A percentile compares a stretch with the other conserved stretches of the same genome.
Evolutionary conservation across 1,140 invertebrate genomes (phyloP).

Genomic region (Plectus sambesii): DNA sequence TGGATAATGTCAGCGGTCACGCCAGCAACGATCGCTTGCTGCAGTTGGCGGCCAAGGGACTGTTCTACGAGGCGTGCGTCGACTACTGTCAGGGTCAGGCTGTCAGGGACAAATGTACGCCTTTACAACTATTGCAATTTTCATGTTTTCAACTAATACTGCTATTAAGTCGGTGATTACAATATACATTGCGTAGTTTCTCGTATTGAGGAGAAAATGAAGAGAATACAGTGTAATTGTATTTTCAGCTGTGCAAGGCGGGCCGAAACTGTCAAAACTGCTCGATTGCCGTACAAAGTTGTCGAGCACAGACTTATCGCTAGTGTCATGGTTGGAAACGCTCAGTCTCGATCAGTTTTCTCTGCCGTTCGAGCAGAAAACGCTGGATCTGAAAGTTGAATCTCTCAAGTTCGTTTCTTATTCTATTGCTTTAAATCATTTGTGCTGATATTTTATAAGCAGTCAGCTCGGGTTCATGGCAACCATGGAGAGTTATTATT

Average conservation of each 20-base stretch:
- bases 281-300: slow-evolving; percentile 60
- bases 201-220: slow-evolving; percentile 16
- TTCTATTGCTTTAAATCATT: slow-evolving; percentile 16
- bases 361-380: slow-evolving; percentile 83
- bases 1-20: too few species aligned
- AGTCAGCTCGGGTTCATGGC: too few species aligned
- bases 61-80: slow-evolving; percentile 89
- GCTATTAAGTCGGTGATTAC: too few species aligned
- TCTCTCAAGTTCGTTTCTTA: slow-evolving; percentile 65
- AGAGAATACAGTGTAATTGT: slow-evolving; percentile 2
- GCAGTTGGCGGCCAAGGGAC: slow-evolving; percentile 76
- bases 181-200: too few species aligned
- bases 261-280: slow-evolving; percentile 63
- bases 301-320: slow-evolving; percentile 65
- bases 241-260: slow-evolving; percentile 45
- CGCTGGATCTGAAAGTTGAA: slow-evolving; percentile 75
- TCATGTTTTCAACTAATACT: too few species aligned
- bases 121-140: slow-evolving; percentile 1
- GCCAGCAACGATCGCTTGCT: slow-evolving; percentile 76
- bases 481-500: too few species aligned
- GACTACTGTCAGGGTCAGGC: slow-evolving; percentile 88
- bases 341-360: slow-evolving; percentile 63
- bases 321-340: slow-evolving; percentile 83
- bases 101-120: slow-evolving; percentile 49
- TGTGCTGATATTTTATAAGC: too few species aligned